Evolutionary conservation across 2,888 invertebrate genomes (phyloP).

Genomic region (Thymelicus lineola): DNA sequence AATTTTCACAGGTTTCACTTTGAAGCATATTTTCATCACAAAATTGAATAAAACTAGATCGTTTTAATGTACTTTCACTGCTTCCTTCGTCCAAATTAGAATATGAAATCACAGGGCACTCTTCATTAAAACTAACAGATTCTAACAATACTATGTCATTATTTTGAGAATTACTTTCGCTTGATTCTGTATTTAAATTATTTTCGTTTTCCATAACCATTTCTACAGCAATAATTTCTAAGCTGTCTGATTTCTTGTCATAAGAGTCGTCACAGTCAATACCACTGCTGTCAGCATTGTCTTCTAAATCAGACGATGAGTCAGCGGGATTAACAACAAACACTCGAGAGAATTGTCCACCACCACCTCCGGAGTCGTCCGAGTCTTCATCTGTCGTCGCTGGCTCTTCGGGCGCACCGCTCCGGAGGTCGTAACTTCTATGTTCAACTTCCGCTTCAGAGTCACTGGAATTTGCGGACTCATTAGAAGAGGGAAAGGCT

Average conservation of each 20-base stretch:
- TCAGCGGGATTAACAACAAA: constrained; percentile 88
- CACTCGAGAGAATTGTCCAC: constrained; percentile 87
- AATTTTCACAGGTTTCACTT: constrained; percentile 76
- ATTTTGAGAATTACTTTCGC: constrained; percentile 55
- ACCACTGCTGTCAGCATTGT: constrained; percentile 85
- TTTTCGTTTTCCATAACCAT: constrained; percentile 60
- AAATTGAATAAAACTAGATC: constrained; percentile 66
- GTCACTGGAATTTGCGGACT: constrained; percentile 78
- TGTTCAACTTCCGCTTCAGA: constrained; percentile 72
- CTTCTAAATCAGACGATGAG: constrained; percentile 86
- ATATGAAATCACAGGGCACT: constrained; percentile 64
- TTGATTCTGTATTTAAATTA: constrained; percentile 55
- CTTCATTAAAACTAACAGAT: constrained; percentile 69
- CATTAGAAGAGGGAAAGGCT: constrained; percentile 83
- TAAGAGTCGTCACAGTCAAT: constrained; percentile 88
- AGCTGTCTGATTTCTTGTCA: constrained; percentile 75
- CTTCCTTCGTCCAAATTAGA: constrained; percentile 56
- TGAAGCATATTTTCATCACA: constrained; percentile 77
- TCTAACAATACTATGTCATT: constrained; percentile 68
- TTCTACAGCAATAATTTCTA: constrained; percentile 70
- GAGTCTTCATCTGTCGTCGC: constrained; percentile 81
- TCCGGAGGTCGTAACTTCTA: constrained; percentile 76
- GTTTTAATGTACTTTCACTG: constrained; percentile 54
- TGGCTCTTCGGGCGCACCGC: constrained; percentile 76
- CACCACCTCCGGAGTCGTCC: constrained; percentile 83